Evolutionary conservation across 2,888 invertebrate species (phyloP).

Genomic region (Phasia obesa): DNA sequence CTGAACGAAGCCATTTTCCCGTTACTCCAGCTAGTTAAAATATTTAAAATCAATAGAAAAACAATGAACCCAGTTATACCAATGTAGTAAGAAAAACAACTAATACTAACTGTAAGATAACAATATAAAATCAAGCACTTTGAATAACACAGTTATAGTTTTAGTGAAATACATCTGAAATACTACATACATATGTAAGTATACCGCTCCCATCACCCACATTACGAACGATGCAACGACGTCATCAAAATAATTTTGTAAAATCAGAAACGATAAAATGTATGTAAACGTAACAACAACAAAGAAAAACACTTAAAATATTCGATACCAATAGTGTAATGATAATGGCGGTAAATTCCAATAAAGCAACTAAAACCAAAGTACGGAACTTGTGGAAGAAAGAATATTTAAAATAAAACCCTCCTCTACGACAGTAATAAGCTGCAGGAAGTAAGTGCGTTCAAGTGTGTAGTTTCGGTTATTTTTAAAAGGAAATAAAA

Average conservation of each 20-base stretch:
- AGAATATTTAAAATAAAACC: constrained; percentile 39
- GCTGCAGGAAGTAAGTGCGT: constrained; percentile 42
- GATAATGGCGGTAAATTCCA: constrained; percentile 61
- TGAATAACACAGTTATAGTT: no score
- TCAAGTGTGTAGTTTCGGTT: constrained; percentile 53
- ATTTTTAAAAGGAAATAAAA: constrained; percentile 17
- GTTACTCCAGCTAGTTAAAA: no score
- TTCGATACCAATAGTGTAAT: constrained; percentile 34
- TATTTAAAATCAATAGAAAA: no score
- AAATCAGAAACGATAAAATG: constrained; percentile 57
- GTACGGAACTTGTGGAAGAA: constrained; percentile 18
- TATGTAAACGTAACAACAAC: constrained; percentile 28
- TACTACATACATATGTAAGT: no score
- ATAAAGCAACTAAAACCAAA: constrained; percentile 56
- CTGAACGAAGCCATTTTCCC: no score
- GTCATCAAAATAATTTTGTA: constrained; percentile 50
- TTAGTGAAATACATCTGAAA: no score
- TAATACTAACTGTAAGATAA: no score
- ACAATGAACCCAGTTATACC: no score
- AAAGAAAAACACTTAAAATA: constrained; percentile 62
- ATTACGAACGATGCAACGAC: constrained; percentile 25
- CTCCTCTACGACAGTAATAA: constrained; percentile 50
- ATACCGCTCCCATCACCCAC: no score
- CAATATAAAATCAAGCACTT: no score
- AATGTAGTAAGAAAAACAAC: no score